Evolutionary conservation across 1,140 invertebrate species (phyloP), one percentile per base, ranked within the genome.

Genomic region (Leucophenga varia): DNA sequence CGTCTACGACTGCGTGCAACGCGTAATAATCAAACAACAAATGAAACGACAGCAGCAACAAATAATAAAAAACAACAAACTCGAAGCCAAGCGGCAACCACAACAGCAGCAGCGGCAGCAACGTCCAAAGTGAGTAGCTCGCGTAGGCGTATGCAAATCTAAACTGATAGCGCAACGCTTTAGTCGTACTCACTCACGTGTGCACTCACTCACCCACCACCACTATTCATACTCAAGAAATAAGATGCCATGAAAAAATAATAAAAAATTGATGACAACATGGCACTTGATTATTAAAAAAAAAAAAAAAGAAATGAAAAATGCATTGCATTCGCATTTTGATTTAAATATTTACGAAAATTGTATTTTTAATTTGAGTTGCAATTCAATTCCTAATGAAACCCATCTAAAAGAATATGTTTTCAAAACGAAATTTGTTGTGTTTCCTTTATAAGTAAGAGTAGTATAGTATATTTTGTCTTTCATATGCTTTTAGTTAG

Each of bases 51-150:
- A 17, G 35, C n/a, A n/a, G n/a, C n/a, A n/a, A n/a, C n/a, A n/a
- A n/a, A n/a, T n/a, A n/a, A n/a, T n/a, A n/a, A n/a, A n/a, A n/a
- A n/a, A n/a, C n/a, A n/a, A n/a, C n/a, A n/a, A n/a, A n/a, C n/a
- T n/a, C n/a, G n/a, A n/a, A n/a, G 14, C 17, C 43, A 36, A 42
- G 21, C 13, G n/a, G 12, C 43, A 14, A 31, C 45, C 46, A 48
- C 14, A 34, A 17, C 40, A 3, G 25, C 54, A 25, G 13, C 46
- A 38, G 2, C 40, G 18, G 28, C 38, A 22, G 35, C 59, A 5
- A 47, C 47, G 22, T 57, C 53, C 52, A 63, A 67, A 71, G 67
- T 71, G 59, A 65, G 59, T 70, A 70, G 42, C 38, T 34, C 34
- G 41, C 57, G 55, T 39, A 37, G 54, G 43, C 55, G 55, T 38